Base-by-base conservation (phyloP, 2,113 vertebrate genomes). In the Cariama cristata region DNA sequence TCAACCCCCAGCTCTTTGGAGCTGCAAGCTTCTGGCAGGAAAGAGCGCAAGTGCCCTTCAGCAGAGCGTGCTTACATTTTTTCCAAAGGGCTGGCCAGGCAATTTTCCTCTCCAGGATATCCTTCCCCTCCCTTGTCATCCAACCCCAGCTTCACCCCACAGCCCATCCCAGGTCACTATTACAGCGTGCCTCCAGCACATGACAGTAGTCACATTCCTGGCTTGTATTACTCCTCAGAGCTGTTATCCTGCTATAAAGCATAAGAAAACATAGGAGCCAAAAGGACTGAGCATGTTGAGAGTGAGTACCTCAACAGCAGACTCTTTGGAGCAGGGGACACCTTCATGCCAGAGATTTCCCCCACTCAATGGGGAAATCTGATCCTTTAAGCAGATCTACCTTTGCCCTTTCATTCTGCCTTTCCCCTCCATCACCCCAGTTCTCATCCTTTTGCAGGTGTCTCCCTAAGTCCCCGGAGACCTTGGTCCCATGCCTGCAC, bases 71-170 rank as follows among this genome's bases (percentile, higher is more conserved):
- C 71, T 88, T 35, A 73, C n/a, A 32, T 77, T 88, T 81, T 97
- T 97, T 93, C 82, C 89, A 68, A 68, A 91, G 72, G 76, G 64
- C 71, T 33, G 8, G 72, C 47, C 89, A 95, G 75, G 50, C 76
- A 59, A 56, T 74, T 86, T 96, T 83, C 82, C 68, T 74, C 87
- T 95, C 68, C 90, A 92, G 89, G 94, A 97, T 94, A 97, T 83
- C 69, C 95, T 84, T 94, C 30, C 58, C 72, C 69, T 96, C 35
- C 60, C 45, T 44, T 79, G 88, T 86, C 86, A 97, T 32, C 67
- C 80, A 95, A 64, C 32, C 80, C 86, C 74, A 72, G 75, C 38
- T 80, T 91, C 84, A 88, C 64, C 45, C 64, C 59, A 21, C 8
- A 4, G 50, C 95, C 92, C 47, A 40, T 59, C 88, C 75, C 92